Evolutionary conservation across 1,140 invertebrate genomes (phyloP).

Genomic region (Formica selysi): DNA sequence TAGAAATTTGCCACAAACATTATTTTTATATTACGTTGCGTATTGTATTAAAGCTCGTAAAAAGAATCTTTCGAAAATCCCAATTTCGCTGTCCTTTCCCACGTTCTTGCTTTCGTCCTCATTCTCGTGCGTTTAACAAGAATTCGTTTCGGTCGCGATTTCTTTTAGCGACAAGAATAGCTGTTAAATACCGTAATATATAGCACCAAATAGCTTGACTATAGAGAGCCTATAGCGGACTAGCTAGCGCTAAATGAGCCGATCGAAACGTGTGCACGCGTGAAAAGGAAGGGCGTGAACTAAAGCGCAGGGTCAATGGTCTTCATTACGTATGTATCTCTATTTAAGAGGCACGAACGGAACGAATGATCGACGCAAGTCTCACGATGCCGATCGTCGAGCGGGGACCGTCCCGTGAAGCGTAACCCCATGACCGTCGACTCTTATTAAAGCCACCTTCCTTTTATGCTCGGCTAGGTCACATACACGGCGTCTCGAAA

Average conservation of each 20-base stretch:
- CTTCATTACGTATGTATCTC: constrained; percentile 33
- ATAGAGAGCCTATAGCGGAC: not conserved
- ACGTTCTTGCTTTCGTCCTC: constrained; percentile 11
- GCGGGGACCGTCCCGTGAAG: constrained; percentile 43
- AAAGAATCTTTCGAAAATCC: not conserved
- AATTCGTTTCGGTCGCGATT: not conserved
- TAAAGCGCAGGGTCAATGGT: constrained; percentile 58
- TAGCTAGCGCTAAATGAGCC: constrained; percentile 21
- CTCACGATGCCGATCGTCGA: constrained; percentile 58
- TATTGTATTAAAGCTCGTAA: not conserved
- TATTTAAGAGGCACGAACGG: constrained; percentile 20
- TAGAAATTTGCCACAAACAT: constrained; percentile 30
- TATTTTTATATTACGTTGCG: constrained; percentile 11
- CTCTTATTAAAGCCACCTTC: constrained; percentile 57
- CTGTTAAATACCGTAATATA: not conserved
- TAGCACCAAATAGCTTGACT: not conserved
- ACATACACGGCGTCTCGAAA: not conserved
- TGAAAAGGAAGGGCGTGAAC: constrained; percentile 57
- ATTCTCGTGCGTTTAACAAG: not conserved
- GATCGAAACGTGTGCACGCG: constrained; percentile 44
- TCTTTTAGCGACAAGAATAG: not conserved
- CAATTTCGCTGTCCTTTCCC: constrained; percentile 1
- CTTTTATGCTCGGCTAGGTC: constrained; percentile 5
- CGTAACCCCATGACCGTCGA: constrained; percentile 51
- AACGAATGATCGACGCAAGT: constrained; percentile 60